Base-by-base conservation (phyloP, 2,888 invertebrate genomes). In the Heliothis peltigera region DNA sequence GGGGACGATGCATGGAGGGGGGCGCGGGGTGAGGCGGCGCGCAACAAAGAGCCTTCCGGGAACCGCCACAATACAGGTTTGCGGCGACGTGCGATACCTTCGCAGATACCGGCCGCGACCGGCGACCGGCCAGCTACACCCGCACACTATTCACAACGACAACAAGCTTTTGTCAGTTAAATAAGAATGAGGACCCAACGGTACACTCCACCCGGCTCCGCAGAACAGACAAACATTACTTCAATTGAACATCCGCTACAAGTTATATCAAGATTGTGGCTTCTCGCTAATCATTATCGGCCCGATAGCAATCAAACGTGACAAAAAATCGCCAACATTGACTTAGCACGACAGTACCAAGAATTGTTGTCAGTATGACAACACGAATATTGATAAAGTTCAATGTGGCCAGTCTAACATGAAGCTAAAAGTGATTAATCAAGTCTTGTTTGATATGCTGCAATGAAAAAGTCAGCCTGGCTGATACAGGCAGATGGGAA, bases 1-100 rank as follows among this genome's bases (percentile, higher is more conserved):
- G 79, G 70, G 83, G 80, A 75, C 80, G 84, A 81, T 84, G 84
- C 76, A 79, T 46, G 58, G 59, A 59, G 69, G 68, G 67, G 56
- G 65, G 81, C 67, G 78, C 64, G 81, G 81, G 85, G 81, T 82
- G 84, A 83, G 80, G 84, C 93, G 93, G 93, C 89, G 84, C 79
- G 86, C 85, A 91, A 94, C 93, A 94, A 94, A 95, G 92, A 87
- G 88, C 92, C 92, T 94, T 95, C 94, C 93, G 87, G 93, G 94
- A 94, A 94, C 89, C 86, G 91, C 84, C 91, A 94, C 92, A 94
- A 95, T 95, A 94, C 94, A 91, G 94, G 94, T 94, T 94, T 91
- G 94, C 91, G 87, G 87, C 92, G 90, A 93, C 94, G 93, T 93
- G 94, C 94, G 93, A 93, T 93, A 94, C 93, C 92, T 92, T 91